phyloP scores from a whole-genome alignment of 2,113 vertebrate genomes.

The Oceanodroma tethys region DNA sequence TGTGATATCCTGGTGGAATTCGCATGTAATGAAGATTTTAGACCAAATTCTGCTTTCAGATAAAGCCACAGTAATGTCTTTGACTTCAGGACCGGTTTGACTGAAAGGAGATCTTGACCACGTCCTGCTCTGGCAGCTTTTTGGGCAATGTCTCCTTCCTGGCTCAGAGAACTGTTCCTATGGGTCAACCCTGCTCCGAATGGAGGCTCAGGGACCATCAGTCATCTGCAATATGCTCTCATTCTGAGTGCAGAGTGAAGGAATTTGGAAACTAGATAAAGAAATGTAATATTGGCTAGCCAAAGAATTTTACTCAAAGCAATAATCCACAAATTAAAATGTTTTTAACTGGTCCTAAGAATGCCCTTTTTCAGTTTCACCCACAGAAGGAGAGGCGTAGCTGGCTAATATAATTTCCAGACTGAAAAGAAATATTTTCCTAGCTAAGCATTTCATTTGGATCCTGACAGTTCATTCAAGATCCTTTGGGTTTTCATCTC shows the following conservation, averaged over 20 bases:
- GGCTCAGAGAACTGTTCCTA: not conserved
- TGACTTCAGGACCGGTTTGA: not conserved
- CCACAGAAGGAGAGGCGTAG: not conserved
- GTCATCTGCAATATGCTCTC: not conserved
- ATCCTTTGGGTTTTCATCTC: not conserved
- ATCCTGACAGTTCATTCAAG: not conserved
- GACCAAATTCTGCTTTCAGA: not conserved
- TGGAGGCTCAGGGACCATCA: not conserved
- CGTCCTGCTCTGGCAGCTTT: not conserved
- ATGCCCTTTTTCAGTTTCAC: not conserved
- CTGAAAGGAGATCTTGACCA: not conserved
- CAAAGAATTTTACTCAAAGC: not conserved
- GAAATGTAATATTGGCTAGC: not conserved
- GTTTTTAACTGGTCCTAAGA: not conserved
- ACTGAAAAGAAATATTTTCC: slow-evolving; percentile 10
- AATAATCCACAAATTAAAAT: not conserved
- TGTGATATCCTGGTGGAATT: slow-evolving; percentile 13
- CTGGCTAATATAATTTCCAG: not conserved
- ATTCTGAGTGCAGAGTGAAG: not conserved
- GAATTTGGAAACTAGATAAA: not conserved
- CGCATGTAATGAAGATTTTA: slow-evolving; percentile 2
- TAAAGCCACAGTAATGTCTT: not conserved
- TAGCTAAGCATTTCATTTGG: not conserved
- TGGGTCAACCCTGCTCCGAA: not conserved
- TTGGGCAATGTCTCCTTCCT: not conserved